phyloP scores from a whole-genome alignment of 2,888 invertebrate genomes.

The Drosophila subsilvestris region DNA sequence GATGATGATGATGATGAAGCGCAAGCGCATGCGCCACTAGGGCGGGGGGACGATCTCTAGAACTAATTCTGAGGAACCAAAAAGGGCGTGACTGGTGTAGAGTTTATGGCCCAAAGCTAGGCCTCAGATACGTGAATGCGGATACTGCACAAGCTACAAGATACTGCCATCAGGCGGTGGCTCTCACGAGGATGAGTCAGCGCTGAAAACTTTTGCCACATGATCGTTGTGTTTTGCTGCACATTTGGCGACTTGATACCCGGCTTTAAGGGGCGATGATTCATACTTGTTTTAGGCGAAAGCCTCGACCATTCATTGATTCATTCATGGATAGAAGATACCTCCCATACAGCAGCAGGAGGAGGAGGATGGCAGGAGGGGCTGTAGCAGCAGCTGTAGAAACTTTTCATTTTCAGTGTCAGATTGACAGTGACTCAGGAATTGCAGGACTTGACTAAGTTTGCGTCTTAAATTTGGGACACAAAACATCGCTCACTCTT shows the following conservation, averaged over 20 bases:
- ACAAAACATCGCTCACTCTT: conserved; percentile 8
- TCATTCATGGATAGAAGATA: conserved; percentile 41
- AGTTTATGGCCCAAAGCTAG: background rate
- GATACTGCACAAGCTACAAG: conserved; percentile 42
- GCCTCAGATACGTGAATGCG: conserved; percentile 19
- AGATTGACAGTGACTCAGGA: conserved; percentile 33
- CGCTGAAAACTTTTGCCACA: conserved; percentile 46
- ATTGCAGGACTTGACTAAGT: conserved; percentile 30
- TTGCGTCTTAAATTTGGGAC: conserved; percentile 20
- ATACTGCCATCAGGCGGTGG: conserved; percentile 12
- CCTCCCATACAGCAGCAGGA: background rate
- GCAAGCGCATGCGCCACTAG: too few species aligned
- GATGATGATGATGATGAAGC: conserved; percentile 12
- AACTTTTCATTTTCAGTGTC: conserved; percentile 1
- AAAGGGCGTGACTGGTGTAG: conserved; percentile 19
- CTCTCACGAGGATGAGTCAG: conserved; percentile 53
- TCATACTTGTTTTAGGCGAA: conserved; percentile 68
- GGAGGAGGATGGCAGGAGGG: conserved; percentile 9
- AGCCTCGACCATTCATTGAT: conserved; percentile 43
- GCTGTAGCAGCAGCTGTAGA: conserved; percentile 4
- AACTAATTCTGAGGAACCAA: background rate
- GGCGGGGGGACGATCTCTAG: background rate
- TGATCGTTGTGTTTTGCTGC: conserved; percentile 32
- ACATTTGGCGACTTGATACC: conserved; percentile 40
- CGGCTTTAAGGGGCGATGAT: conserved; percentile 27